Evolutionary conservation across 1,140 invertebrate genomes (phyloP), one percentile per base, ranked within the genome.

Genomic region (Drosophila jambulina): DNA sequence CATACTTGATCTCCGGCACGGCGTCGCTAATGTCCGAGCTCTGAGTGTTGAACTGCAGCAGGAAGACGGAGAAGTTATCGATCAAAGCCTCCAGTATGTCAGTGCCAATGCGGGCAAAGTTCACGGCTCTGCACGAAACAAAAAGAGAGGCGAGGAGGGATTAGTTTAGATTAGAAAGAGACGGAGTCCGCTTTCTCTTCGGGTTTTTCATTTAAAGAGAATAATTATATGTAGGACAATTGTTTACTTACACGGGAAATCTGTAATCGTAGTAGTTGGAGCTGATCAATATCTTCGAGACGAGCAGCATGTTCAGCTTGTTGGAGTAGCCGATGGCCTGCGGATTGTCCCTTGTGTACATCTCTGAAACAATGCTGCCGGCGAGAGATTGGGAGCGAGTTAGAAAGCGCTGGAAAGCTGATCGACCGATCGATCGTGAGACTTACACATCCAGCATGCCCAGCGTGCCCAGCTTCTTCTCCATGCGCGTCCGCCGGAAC

Each of bases 71-170:
- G 17, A 92, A 78, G 27, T 79, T 90, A 23, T 92, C 80, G 45
- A 93, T 91, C 40, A 93, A 38, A 8, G 80, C 69, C 69, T 92
- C 91, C 54, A 92, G 27, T 13, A 93, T 91, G 46, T 93, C 92
- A 0, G 91, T 80, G 23, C 92, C 92, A 29, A 93, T 88, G n/a
- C 92, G 91, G 7, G 92, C 92, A 69, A 93, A 93, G 53, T 93
- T 93, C 2, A 93, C 74, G 21, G 92, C 72, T 17, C 91, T 92
- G 48, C 42, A 58, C 19, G 38, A 38, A 46, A 48, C 10, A 15
- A 17, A 59, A 82, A 23, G 36, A 51, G 29, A 54, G 15, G 15
- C n/a, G 12, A 53, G 3, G 6, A 0, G 27, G 36, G 17, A 42
- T 10, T 6, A 45, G 19, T 7, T 13, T 51, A 0, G 34, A 43